Conservation (phyloP, 2,113 vertebrate genomes). For the Equus quagga region DNA sequence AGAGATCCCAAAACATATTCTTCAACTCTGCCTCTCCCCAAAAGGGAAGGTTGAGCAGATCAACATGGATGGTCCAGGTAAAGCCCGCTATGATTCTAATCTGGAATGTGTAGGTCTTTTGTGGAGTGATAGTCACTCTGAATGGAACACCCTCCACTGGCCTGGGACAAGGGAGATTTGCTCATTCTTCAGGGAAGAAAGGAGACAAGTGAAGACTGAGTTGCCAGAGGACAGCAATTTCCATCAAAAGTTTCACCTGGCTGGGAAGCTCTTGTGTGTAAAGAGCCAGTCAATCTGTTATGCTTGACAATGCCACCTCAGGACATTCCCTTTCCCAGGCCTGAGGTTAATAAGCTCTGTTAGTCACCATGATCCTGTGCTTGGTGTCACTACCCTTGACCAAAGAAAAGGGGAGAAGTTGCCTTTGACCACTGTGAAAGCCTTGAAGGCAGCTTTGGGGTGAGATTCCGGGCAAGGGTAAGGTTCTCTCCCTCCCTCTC, state of each 20-base stretch:
- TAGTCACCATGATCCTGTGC: not conserved
- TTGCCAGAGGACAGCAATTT: not conserved
- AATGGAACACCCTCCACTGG: not conserved
- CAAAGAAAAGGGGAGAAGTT: not conserved
- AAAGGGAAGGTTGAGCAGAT: not conserved
- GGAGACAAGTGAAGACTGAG: not conserved
- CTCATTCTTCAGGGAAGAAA: not conserved
- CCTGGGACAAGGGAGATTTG: not conserved
- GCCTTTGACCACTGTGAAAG: not conserved
- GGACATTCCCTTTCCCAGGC: not conserved
- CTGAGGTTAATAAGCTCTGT: not conserved
- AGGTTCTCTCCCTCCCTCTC: not conserved
- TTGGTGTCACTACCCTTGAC: not conserved
- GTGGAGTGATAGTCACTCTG: not conserved
- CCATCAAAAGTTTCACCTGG: not conserved
- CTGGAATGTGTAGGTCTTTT: not conserved
- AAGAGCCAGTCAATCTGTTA: not conserved
- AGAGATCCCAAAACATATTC: not conserved
- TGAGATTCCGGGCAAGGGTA: not conserved
- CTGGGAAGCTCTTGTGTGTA: not conserved
- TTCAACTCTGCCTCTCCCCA: not conserved
- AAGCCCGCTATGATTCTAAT: not conserved
- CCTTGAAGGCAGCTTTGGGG: not conserved
- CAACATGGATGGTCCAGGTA: not conserved
- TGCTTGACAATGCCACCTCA: no score